Percentiles rank a stretch among this genome's conserved stretches.
phyloP scores from a whole-genome alignment of 2,113 vertebrate species.

The Pterocles gutturalis region DNA sequence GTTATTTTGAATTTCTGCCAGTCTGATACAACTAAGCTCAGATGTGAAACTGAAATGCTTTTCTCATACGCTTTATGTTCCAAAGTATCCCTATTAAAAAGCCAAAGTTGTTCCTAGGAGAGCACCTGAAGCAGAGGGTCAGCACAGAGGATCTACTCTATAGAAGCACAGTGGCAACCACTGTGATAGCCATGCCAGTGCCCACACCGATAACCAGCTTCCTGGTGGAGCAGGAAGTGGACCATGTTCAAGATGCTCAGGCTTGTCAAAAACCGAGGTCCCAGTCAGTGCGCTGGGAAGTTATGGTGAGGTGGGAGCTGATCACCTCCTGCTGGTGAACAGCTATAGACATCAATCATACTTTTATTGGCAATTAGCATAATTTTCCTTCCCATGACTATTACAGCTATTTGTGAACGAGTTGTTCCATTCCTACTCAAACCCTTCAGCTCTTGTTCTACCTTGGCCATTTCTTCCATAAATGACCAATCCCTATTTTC shows the following conservation, averaged over 20 bases:
- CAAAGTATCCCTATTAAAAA: not conserved
- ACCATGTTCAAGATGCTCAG: not conserved
- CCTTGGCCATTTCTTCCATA: not conserved
- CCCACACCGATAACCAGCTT: not conserved
- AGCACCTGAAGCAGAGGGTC: not conserved
- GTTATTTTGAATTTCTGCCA: not conserved
- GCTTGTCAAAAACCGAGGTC: not conserved
- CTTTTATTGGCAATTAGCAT: not conserved
- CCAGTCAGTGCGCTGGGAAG: not conserved
- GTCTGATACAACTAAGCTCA: not conserved
- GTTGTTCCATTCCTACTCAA: not conserved
- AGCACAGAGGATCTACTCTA: not conserved
- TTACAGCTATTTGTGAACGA: not conserved
- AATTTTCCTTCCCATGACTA: not conserved
- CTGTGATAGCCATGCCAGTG: rapidly evolving
- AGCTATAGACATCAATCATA: not conserved
- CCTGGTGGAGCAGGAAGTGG: not conserved
- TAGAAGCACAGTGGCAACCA: not conserved
- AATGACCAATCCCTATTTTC: not conserved
- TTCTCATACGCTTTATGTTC: not conserved
- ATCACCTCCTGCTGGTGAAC: not conserved
- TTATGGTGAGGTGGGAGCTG: not conserved
- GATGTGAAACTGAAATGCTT: not conserved
- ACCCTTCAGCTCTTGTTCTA: not conserved
- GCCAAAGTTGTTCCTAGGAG: not conserved